phyloP scores from a whole-genome alignment of 2,113 vertebrate species.

The Pitta sordida region DNA sequence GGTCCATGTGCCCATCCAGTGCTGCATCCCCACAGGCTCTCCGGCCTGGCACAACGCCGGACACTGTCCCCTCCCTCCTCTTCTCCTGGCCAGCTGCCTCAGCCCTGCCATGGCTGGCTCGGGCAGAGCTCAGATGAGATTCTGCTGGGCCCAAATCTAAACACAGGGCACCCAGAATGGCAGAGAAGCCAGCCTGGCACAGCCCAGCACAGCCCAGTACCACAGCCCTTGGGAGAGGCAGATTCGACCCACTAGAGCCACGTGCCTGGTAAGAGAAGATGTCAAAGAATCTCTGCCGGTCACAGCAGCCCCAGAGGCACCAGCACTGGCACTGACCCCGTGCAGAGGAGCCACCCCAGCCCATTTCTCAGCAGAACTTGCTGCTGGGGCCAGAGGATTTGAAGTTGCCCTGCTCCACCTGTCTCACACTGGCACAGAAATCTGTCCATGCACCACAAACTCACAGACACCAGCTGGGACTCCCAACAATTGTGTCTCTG shows the following conservation, averaged over 20 bases:
- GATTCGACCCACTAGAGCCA: accelerated
- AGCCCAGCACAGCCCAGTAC: neutral
- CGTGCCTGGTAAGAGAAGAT: accelerated
- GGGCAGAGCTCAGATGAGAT: neutral
- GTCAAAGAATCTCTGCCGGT: accelerated
- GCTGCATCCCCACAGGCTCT: neutral
- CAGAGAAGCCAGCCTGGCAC: neutral
- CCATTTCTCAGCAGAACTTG: neutral
- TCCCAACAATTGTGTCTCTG: accelerated
- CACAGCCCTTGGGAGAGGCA: accelerated
- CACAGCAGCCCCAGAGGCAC: neutral
- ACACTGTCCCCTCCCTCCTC: neutral
- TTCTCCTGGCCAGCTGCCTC: neutral
- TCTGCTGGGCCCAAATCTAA: accelerated
- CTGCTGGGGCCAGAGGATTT: neutral
- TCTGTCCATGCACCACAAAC: accelerated
- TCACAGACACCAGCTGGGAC: neutral
- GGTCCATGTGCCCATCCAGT: accelerated
- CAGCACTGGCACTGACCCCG: accelerated
- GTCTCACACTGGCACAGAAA: neutral
- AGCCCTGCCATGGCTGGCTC: accelerated
- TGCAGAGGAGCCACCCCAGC: neutral
- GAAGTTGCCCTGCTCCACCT: neutral
- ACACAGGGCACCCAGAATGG: too few species aligned
- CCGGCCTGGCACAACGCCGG: accelerated